A percentile compares a stretch with the other conserved stretches of the same genome.
phyloP scores from a whole-genome alignment of 2,797 vertebrate genomes.

The Petrocephalus sullivani region DNA sequence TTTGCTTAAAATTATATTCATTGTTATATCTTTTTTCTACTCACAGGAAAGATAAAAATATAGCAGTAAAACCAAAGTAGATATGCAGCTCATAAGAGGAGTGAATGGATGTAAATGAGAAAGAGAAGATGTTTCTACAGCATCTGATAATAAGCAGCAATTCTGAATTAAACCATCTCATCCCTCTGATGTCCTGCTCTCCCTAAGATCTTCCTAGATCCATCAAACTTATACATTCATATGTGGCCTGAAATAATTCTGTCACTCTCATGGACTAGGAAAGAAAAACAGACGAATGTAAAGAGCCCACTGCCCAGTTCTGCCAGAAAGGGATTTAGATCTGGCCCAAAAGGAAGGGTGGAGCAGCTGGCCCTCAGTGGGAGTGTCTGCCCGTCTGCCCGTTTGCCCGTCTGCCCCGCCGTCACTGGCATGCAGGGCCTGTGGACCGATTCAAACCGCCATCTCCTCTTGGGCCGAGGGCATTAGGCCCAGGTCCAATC shows the following conservation, averaged over 20 bases:
- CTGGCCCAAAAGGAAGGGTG: background rate
- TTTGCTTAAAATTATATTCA: background rate
- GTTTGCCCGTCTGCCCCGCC: background rate
- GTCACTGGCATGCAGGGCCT: slow-evolving; percentile 33
- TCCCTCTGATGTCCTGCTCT: background rate
- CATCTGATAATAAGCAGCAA: background rate
- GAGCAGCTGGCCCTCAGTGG: slow-evolving; percentile 21
- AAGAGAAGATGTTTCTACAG: background rate
- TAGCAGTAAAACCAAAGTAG: background rate
- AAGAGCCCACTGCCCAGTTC: background rate
- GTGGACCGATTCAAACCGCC: slow-evolving; percentile 54
- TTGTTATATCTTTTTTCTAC: background rate
- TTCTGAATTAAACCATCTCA: background rate
- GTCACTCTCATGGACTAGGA: background rate
- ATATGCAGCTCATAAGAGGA: background rate
- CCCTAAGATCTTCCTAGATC: background rate
- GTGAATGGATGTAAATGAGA: background rate
- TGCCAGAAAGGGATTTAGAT: background rate
- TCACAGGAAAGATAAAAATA: background rate
- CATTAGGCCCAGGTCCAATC: slow-evolving; percentile 44
- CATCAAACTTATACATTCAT: background rate
- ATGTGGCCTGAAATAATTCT: background rate
- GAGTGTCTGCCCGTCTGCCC: slow-evolving; percentile 15
- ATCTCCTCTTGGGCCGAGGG: slow-evolving; percentile 43
- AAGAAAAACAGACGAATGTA: background rate